Base-by-base conservation (phyloP, 2,113 vertebrate genomes). In the Nyctibius bracteatus region DNA sequence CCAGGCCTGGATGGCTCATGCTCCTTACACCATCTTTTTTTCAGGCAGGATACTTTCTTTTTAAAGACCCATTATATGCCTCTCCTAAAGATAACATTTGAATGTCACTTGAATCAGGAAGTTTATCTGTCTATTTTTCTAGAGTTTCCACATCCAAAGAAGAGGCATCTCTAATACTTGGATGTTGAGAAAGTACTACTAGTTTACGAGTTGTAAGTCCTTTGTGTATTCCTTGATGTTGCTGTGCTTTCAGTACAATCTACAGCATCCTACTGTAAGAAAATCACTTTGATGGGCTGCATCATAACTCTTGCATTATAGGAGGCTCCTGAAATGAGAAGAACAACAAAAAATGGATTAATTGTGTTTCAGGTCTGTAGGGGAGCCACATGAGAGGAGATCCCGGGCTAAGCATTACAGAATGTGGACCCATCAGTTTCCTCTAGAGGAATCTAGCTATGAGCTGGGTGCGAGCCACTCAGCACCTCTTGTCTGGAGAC, bases 161-260 rank as follows among this genome's bases (percentile, higher is more conserved):
- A 81, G 61, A 62, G 31, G 22, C 39, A 3, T 66, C n/a, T 78
- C n/a, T 63, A 46, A 17, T 27, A 72, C 12, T 41, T 74, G 39
- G 17, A 14, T 71, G 28, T 51, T 49, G 59, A 70, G 27, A 41
- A 62, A 71, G 24, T 49, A 4, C 19, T 71, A 5, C 28, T 61
- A 5, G 35, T 54, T 70, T 62, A 44, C 9, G 14, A 24, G 27
- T 33, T 0, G 0, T 5, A 9, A 49, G 1, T 59, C 39, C 70
- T 65, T 77, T 9, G 11, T 59, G 22, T 27, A 13, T 49, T 87
- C 17, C 28, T 10, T 74, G 68, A 31, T 31, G 14, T 33, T 81
- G 59, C 59, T 84, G n/a, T 87, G 51, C 30, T 92, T 54, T 74
- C 87, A 58, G 51, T 13, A 9, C 41, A 18, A 52, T 8, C 52